phyloP scores from a whole-genome alignment of 2,113 vertebrate species.

The Rhizomys pruinosus region DNA sequence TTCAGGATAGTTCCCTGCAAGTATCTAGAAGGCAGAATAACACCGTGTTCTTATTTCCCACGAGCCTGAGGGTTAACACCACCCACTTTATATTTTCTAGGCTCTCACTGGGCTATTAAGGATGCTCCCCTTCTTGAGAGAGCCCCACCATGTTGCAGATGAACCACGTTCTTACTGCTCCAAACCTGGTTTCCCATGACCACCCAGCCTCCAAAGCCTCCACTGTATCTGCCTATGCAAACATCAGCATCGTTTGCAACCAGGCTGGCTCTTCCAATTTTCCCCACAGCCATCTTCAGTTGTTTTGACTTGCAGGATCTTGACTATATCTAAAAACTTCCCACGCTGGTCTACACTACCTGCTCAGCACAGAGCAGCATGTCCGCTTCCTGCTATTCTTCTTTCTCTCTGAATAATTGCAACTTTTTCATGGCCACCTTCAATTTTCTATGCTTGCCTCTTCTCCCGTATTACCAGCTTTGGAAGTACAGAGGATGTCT shows the following conservation, averaged over 20 bases:
- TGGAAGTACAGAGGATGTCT: not conserved
- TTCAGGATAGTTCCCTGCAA: not conserved
- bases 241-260: not conserved
- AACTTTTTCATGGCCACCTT: not conserved
- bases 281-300: not conserved
- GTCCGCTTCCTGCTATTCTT: rapidly evolving
- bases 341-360: rapidly evolving
- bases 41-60: not conserved
- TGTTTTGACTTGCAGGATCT: not conserved
- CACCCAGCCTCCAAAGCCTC: not conserved
- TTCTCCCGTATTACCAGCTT: too few species aligned
- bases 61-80: too few species aligned
- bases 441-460: not conserved
- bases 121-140: not conserved
- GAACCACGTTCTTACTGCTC: not conserved
- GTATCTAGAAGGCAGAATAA: not conserved
- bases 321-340: not conserved
- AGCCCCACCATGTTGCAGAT: not conserved
- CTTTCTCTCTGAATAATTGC: not conserved
- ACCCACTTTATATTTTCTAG: not conserved
- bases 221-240: not conserved
- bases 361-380: not conserved
- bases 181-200: not conserved
- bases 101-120: not conserved
- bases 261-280: not conserved